Conservation (phyloP, 2,888 invertebrate species). For the Sinopyrophorus schimmeli region DNA sequence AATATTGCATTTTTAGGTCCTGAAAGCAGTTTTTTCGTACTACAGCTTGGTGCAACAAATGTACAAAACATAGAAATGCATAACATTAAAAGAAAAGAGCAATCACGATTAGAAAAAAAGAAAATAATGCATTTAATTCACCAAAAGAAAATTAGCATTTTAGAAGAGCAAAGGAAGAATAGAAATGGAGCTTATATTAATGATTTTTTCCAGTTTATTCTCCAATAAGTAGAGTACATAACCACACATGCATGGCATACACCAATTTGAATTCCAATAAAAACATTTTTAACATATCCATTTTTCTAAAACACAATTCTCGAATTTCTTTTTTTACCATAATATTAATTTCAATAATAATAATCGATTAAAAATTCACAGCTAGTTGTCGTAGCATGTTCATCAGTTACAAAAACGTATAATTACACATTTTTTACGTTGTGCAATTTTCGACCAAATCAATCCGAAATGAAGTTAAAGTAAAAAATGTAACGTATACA, state of each 20-base stretch:
- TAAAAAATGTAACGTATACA: conserved; percentile 24
- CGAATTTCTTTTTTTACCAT: conserved; percentile 28
- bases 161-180: too few relatives aligned
- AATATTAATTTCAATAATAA: conserved; percentile 30
- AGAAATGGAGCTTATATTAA: too few relatives aligned
- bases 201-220: conserved; percentile 44
- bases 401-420: conserved; percentile 19
- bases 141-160: too few relatives aligned
- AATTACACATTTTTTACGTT: conserved; percentile 18
- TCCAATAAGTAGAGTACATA: conserved; percentile 46
- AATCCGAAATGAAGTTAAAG: background rate
- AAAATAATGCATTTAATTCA: too few relatives aligned
- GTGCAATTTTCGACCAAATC: conserved; percentile 7
- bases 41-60: too few relatives aligned
- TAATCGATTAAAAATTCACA: conserved; percentile 41
- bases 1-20: too few relatives aligned
- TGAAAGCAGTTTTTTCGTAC: too few relatives aligned
- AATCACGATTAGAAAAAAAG: too few relatives aligned
- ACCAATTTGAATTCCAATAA: conserved; percentile 38
- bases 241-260: conserved; percentile 44
- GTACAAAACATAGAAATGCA: too few relatives aligned
- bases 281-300: conserved; percentile 34
- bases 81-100: too few relatives aligned
- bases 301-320: conserved; percentile 31
- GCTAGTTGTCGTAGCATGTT: conserved; percentile 32